A percentile compares a stretch with the other conserved stretches of the same genome.
These are phyloP conservation scores for Drosophila ustulata DNA, from an alignment of 2,888 invertebrate species.

Conservation along the genomic window DNA sequence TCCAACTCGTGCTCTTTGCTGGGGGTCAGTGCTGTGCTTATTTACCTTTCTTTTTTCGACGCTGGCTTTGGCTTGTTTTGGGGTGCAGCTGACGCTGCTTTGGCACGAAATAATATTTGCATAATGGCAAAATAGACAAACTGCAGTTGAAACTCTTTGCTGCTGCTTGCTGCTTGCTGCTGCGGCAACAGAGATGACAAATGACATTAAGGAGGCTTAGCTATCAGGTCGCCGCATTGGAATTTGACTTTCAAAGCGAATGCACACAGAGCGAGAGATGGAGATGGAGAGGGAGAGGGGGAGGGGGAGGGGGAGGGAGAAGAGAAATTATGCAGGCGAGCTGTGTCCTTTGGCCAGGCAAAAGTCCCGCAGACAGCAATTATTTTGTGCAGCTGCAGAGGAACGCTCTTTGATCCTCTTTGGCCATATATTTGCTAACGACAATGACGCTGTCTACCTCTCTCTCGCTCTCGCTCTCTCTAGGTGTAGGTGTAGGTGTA, in stretches of 20 bases:
- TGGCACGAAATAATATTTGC: constrained; percentile 75
- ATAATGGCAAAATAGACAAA: constrained; percentile 72
- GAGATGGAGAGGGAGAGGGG: neutral
- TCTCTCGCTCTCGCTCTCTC: constrained; percentile 10
- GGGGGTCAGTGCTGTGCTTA: constrained; percentile 23
- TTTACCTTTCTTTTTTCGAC: constrained; percentile 3
- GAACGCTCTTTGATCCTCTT: constrained; percentile 73
- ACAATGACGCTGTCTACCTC: constrained; percentile 70
- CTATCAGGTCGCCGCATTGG: constrained; percentile 42
- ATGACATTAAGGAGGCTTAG: constrained; percentile 73
- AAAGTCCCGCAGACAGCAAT: constrained; percentile 61
- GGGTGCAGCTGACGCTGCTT: constrained; percentile 23
- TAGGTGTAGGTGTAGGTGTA: constrained; percentile 23
- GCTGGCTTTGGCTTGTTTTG: constrained; percentile 31
- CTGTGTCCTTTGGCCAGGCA: constrained; percentile 22
- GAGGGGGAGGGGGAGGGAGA: neutral
- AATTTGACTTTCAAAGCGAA: constrained; percentile 58
- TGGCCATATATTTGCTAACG: constrained; percentile 79
- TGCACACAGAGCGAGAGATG: constrained; percentile 7
- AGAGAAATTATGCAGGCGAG: constrained; percentile 47
- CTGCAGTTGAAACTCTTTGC: constrained; percentile 46
- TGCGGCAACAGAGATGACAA: constrained; percentile 61
- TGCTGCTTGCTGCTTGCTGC: constrained; percentile 11
- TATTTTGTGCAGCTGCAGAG: constrained; percentile 61
- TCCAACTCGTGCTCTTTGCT: neutral